Conservation (phyloP, 2,888 invertebrate genomes). For the Tinea pellionella region DNA sequence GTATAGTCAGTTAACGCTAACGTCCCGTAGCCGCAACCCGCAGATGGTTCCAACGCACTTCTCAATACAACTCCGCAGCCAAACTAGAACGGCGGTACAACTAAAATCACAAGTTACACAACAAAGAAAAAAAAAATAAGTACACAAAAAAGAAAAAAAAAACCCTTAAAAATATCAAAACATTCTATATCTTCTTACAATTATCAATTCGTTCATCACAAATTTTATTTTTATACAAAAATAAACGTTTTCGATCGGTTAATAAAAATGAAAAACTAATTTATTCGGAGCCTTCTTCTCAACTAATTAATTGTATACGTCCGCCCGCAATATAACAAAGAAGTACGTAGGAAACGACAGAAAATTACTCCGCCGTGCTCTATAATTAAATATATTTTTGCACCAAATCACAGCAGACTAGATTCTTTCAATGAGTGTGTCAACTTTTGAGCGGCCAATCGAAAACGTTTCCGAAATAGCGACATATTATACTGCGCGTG, state of each 20-base stretch:
- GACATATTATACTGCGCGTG: not conserved
- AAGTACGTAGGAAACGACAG: too few species aligned
- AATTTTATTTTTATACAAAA: conserved; percentile 2
- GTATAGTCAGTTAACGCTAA: not conserved
- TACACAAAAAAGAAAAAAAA: not conserved
- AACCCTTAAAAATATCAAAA: not conserved
- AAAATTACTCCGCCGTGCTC: too few species aligned
- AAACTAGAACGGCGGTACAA: not conserved
- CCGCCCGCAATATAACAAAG: too few species aligned
- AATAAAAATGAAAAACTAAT: too few species aligned
- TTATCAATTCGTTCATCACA: conserved; percentile 8
- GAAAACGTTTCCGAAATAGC: not conserved
- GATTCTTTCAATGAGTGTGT: not conserved
- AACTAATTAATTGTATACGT: too few species aligned
- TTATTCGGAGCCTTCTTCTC: too few species aligned
- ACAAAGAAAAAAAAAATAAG: not conserved
- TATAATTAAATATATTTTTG: too few species aligned
- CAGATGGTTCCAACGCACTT: not conserved
- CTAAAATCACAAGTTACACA: not conserved
- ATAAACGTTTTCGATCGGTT: not conserved
- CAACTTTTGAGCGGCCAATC: not conserved
- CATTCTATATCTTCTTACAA: not conserved
- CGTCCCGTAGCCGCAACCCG: not conserved
- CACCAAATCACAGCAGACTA: not conserved
- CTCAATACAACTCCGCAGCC: not conserved